A percentile compares a stretch with the other conserved stretches of the same genome.
Evolutionary conservation across 2,113 vertebrate genomes (phyloP).

Genomic region (Poecilia latipinna): DNA sequence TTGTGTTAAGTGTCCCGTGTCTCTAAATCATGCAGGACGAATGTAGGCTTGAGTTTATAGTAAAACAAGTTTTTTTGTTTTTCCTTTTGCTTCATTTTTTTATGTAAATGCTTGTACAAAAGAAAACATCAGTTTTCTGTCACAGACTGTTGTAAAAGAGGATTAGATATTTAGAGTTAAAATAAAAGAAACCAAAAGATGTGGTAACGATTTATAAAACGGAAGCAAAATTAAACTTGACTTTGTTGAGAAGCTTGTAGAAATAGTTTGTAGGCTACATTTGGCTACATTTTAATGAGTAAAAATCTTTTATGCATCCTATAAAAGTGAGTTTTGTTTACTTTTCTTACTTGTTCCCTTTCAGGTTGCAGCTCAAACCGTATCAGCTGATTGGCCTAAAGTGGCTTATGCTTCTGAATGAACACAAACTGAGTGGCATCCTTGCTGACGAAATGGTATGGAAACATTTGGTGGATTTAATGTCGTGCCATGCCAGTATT

Average conservation of each 20-base stretch:
- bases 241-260: neutral
- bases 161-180: neutral
- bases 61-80: neutral
- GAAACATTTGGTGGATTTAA: neutral
- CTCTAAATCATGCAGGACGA: too few relatives aligned
- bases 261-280: neutral
- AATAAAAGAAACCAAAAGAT: neutral
- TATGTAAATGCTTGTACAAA: neutral
- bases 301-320: neutral
- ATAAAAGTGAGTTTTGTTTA: neutral
- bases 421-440: conserved; percentile 93
- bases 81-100: neutral
- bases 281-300: neutral
- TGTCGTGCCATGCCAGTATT: neutral
- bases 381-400: conserved; percentile 97
- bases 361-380: conserved; percentile 89
- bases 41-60: neutral
- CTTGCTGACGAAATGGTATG: conserved; percentile 98
- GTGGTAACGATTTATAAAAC: too few relatives aligned
- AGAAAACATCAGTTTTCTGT: neutral
- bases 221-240: neutral
- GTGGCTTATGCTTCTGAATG: conserved; percentile 92
- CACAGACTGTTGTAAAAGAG: neutral
- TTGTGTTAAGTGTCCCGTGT: neutral
- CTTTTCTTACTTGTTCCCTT: conserved; percentile 17